phyloP scores from a whole-genome alignment of 2,888 invertebrate genomes.

The Erynnis tages region DNA sequence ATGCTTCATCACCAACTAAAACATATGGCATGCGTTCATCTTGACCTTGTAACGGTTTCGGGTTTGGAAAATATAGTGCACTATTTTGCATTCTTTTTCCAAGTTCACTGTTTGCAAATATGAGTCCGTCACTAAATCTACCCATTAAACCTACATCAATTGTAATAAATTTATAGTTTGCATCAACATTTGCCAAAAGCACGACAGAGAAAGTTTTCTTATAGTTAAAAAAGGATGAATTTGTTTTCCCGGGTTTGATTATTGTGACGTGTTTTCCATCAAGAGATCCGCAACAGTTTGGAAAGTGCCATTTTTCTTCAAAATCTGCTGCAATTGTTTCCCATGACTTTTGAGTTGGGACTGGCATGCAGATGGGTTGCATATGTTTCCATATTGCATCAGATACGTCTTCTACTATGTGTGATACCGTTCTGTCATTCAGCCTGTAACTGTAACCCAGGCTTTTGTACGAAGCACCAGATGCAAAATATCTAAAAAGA shows the following conservation, averaged over 20 bases:
- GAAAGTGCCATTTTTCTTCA: constrained; percentile 7
- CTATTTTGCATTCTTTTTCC: background rate
- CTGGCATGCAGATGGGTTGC: no score
- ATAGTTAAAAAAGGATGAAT: constrained; percentile 27
- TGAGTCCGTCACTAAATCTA: constrained; percentile 34
- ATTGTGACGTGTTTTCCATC: constrained; percentile 3
- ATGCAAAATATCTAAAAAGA: no score
- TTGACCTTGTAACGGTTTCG: background rate
- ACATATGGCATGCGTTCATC: no score
- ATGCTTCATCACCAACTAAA: no score
- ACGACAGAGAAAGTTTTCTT: constrained; percentile 32
- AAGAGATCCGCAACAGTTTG: background rate
- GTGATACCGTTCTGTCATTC: no score
- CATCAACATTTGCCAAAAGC: constrained; percentile 33
- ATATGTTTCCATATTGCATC: no score
- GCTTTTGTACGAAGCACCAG: no score
- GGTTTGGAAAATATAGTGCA: background rate
- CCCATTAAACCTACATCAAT: constrained; percentile 34
- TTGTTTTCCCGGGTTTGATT: background rate
- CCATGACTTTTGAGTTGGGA: no score
- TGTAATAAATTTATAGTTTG: constrained; percentile 34
- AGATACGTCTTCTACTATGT: no score
- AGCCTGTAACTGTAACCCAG: no score
- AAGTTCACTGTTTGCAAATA: constrained; percentile 33
- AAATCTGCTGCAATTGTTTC: constrained; percentile 30